phyloP scores from a whole-genome alignment of 2,797 vertebrate species.

The Okamejei kenojei region DNA sequence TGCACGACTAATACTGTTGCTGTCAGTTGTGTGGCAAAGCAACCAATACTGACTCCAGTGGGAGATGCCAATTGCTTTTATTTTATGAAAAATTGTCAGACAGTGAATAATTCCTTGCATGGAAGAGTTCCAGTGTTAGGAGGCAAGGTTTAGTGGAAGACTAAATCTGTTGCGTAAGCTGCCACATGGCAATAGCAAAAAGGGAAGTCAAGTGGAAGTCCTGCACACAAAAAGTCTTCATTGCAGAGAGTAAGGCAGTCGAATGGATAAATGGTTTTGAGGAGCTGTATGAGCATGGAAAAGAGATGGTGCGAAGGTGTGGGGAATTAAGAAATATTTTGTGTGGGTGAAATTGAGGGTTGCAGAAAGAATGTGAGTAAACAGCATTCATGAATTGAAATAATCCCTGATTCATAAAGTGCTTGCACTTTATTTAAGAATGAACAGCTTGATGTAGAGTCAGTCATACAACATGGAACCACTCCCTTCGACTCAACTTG shows the following conservation, averaged over 20 bases:
- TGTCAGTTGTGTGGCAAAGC: background rate
- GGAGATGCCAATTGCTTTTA: background rate
- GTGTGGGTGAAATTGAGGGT: background rate
- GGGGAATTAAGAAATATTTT: background rate
- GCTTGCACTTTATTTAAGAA: background rate
- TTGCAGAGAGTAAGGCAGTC: background rate
- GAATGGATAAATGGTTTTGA: background rate
- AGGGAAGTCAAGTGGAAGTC: background rate
- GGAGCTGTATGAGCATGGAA: background rate
- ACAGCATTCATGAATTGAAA: background rate
- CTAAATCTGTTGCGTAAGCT: too few relatives aligned
- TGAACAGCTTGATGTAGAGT: background rate
- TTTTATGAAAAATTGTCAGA: background rate
- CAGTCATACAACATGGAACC: too few relatives aligned
- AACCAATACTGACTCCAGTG: background rate
- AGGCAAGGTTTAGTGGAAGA: background rate
- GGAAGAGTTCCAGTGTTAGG: background rate
- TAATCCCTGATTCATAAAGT: background rate
- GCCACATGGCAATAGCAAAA: background rate
- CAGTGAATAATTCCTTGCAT: background rate
- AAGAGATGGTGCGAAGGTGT: background rate
- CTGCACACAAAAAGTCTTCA: background rate
- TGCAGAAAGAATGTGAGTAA: background rate
- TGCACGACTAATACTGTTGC: background rate
- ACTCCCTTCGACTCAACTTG: too few relatives aligned